These are phyloP conservation scores for Ostrea edulis DNA, from an alignment of 1,140 invertebrate species.

Conservation along the genomic window DNA sequence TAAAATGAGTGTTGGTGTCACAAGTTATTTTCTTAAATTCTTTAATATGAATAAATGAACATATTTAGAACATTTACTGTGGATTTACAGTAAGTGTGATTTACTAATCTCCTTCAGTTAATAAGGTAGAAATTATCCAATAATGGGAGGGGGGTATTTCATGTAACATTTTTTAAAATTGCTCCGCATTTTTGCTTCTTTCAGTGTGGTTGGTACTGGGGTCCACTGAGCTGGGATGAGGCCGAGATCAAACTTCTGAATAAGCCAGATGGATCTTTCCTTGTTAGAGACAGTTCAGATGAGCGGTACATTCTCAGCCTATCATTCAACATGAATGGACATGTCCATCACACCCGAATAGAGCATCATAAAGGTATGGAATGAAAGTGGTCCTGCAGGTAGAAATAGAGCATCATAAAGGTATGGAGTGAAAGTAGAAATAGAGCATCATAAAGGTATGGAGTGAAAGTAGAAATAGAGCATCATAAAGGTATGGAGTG, in stretches of 20 bases:
- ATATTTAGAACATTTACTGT: no score
- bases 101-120: no score
- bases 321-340: constrained; percentile 95
- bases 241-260: constrained; percentile 95
- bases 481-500: not conserved
- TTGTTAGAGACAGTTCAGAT: constrained; percentile 97
- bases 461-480: not conserved
- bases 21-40: no score
- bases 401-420: not conserved
- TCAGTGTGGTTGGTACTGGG: constrained; percentile 99
- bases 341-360: constrained; percentile 96
- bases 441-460: not conserved
- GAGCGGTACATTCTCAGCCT: constrained; percentile 98
- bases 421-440: not conserved
- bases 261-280: constrained; percentile 95
- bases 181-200: constrained; percentile 6
- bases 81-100: no score
- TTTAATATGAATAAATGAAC: no score
- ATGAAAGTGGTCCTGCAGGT: not conserved
- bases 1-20: no score
- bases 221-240: constrained; percentile 94
- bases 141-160: no score
- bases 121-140: no score
- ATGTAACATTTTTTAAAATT: no score
- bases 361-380: constrained; percentile 95